Evolutionary conservation across 2,797 vertebrate species (phyloP).

Genomic region (Hirundo rustica): DNA sequence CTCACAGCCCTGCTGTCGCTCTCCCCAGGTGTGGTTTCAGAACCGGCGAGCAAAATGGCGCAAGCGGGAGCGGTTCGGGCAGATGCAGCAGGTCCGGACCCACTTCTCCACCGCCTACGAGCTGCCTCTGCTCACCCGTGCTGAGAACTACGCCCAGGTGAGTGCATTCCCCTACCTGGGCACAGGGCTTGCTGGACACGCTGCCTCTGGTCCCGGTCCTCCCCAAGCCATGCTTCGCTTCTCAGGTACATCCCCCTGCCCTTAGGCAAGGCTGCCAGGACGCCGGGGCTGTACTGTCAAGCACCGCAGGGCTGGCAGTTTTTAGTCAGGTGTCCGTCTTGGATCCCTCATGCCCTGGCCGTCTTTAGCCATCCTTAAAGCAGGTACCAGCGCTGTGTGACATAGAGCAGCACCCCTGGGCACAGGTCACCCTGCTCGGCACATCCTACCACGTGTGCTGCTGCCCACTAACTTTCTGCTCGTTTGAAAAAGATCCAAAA

Average conservation of each 20-base stretch:
- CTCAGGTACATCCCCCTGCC: neutral
- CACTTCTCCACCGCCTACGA: constrained; percentile 97
- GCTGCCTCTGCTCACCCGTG: constrained; percentile 93
- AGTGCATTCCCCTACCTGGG: neutral
- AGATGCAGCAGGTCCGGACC: constrained; percentile 99
- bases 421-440: neutral
- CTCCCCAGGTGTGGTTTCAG: constrained; percentile 95
- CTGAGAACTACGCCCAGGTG: constrained; percentile 98
- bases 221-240: accelerated
- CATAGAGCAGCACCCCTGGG: neutral
- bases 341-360: neutral
- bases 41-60: constrained; percentile 98
- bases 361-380: neutral
- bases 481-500: neutral
- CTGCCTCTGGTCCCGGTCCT: neutral
- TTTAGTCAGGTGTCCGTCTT: neutral
- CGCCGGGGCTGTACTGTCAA: accelerated
- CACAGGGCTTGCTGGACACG: neutral
- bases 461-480: neutral
- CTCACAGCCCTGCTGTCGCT: neutral
- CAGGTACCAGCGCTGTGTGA: neutral
- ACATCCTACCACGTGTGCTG: neutral
- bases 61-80: constrained; percentile 97
- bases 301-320: neutral
- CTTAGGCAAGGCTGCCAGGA: neutral